Base-by-base conservation (phyloP, 1,140 invertebrate species). In the Cydia pomonella region DNA sequence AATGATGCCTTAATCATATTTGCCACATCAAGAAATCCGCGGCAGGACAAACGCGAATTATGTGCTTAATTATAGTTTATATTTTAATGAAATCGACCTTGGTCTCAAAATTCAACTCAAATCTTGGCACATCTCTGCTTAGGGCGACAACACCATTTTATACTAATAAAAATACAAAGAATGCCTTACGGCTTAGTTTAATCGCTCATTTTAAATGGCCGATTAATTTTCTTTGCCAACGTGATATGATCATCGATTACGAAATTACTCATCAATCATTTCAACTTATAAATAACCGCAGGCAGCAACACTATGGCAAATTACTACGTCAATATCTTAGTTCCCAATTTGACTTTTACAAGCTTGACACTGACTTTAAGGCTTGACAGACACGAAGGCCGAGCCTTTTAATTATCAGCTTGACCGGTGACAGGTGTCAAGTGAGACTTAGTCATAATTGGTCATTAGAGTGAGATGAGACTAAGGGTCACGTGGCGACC, bases 181-280 rank as follows among this genome's bases (percentile, higher is more conserved):
- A 59, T 3, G 21, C 21, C 53, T 23, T 10, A 23, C 18, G 53
- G 21, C 21, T 59, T 23, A 59, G 16, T 23, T 59, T 59, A 23
- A 59, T 59, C 21, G 53, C 53, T 59, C 53, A 59, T 59, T 9
- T 10, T 59, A 7, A 59, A 59, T 59, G 18, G 21, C 21, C 53
- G 21, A 59, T 59, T 59, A 21, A 59, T 59, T 59, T 59, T 21
- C 53, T 59, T 59, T 18, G 53, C 53, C 53, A 59, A 23, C 53
- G 21, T 59, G 53, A 59, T 59, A 59, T 59, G 53, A 23, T 21
- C 53, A 59, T 69, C 29, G 25, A 69, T 69, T 23, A 69, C 27
- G 33, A 69, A 69, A 69, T 69, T 38, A 38, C 64, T 69, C 64
- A 69, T 69, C 64, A 69, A 69, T 33, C 27, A 69, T 69, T 29